These are phyloP conservation scores for Dicyrtomina minuta DNA, from an alignment of 2,888 invertebrate genomes.

Conservation along the genomic window DNA sequence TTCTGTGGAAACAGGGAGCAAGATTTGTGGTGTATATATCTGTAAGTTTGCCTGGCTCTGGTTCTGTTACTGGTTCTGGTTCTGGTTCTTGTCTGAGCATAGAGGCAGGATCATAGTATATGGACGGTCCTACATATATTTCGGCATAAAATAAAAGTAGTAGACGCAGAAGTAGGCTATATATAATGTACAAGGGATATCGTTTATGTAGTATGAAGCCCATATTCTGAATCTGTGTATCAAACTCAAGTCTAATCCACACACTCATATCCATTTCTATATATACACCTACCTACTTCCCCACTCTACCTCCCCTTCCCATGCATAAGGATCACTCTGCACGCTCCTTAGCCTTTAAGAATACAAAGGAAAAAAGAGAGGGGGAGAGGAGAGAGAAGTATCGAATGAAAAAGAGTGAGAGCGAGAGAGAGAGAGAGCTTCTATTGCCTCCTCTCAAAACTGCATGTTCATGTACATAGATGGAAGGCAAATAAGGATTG, in stretches of 20 bases:
- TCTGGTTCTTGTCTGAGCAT: neutral
- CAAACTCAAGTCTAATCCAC: too few relatives aligned
- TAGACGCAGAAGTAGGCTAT: neutral
- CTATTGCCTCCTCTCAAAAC: neutral
- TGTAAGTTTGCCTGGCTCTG: neutral
- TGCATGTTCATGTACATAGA: conserved; percentile 24
- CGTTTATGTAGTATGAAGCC: neutral
- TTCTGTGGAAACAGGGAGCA: neutral
- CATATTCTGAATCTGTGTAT: too few relatives aligned
- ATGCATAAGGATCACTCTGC: too few relatives aligned
- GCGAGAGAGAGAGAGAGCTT: neutral
- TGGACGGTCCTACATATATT: neutral
- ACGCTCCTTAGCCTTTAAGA: too few relatives aligned
- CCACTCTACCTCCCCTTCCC: too few relatives aligned
- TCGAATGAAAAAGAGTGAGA: neutral
- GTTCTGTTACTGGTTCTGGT: neutral
- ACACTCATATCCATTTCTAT: too few relatives aligned
- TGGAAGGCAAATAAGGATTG: conserved; percentile 29
- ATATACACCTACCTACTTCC: too few relatives aligned
- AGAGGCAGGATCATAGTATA: too few relatives aligned
- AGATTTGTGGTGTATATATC: neutral
- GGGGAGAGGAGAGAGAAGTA: neutral
- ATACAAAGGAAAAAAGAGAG: too few relatives aligned
- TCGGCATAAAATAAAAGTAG: neutral
- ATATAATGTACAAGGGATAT: neutral